Evolutionary conservation across 2,113 vertebrate genomes (phyloP).

Genomic region (Saguinus imperator): DNA sequence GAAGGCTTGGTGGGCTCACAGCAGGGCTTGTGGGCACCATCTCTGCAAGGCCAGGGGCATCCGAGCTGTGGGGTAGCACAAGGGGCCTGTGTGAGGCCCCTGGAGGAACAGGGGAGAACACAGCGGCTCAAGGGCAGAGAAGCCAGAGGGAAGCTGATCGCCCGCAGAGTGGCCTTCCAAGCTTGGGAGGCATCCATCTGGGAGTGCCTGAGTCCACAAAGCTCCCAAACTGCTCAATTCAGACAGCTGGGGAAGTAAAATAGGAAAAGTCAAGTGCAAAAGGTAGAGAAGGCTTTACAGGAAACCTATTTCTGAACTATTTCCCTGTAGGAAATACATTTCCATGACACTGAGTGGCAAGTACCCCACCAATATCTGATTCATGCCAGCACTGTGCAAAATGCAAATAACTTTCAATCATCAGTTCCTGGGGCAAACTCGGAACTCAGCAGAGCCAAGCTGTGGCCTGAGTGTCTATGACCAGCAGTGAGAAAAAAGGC

Average conservation of each 20-base stretch:
- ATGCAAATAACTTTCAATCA: background rate
- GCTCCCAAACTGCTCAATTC: background rate
- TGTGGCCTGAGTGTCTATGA: background rate
- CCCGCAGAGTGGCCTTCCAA: background rate
- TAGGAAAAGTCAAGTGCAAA: background rate
- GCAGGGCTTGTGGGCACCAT: background rate
- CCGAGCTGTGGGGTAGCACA: background rate
- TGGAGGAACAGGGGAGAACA: background rate
- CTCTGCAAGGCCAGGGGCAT: background rate
- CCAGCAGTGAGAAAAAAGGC: slow-evolving; percentile 37
- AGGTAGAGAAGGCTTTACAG: background rate
- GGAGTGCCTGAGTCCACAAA: background rate
- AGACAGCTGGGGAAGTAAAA: background rate
- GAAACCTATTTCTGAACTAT: background rate
- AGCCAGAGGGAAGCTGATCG: accelerated
- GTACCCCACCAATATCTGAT: background rate
- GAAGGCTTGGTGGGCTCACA: background rate
- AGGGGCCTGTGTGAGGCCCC: background rate
- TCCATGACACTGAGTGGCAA: background rate
- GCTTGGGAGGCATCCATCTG: background rate
- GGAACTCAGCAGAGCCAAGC: background rate
- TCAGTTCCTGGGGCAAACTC: background rate
- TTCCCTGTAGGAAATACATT: background rate
- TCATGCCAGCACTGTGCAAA: background rate
- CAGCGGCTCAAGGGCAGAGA: background rate